Conservation (phyloP, 1,140 invertebrate genomes). For the Ruditapes philippinarum region DNA sequence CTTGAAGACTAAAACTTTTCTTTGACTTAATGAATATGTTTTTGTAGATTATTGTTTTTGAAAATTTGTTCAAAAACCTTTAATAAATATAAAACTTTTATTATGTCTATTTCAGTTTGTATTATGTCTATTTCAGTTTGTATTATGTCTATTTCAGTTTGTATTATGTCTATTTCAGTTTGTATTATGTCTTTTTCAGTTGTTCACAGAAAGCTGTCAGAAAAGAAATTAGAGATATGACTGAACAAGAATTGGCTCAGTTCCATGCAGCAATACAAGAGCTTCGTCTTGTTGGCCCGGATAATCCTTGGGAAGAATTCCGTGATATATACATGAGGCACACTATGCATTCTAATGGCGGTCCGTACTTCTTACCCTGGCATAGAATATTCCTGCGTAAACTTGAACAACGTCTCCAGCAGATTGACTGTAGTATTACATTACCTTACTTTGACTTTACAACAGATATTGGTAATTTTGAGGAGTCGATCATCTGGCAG, state of each 20-base stretch:
- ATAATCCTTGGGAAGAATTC: conserved; percentile 81
- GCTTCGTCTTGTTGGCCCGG: conserved; percentile 72
- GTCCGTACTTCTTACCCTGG: conserved; percentile 83
- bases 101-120: too few relatives aligned
- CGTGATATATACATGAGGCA: conserved; percentile 83
- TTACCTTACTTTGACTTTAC: conserved; percentile 85
- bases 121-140: too few relatives aligned
- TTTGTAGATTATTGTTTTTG: too few relatives aligned
- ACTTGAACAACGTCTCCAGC: conserved; percentile 81
- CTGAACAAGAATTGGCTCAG: conserved; percentile 75
- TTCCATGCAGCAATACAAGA: conserved; percentile 81
- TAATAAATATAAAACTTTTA: too few relatives aligned
- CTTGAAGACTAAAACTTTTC: too few relatives aligned
- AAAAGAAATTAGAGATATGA: conserved; percentile 83
- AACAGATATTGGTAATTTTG: conserved; percentile 83
- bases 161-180: too few relatives aligned
- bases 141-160: too few relatives aligned
- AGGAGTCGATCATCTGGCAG: conserved; percentile 83
- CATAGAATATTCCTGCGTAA: conserved; percentile 81
- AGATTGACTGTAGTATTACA: conserved; percentile 82
- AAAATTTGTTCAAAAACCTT: too few relatives aligned
- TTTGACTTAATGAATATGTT: too few relatives aligned
- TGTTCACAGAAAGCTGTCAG: conserved; percentile 77
- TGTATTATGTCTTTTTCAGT: too few relatives aligned
- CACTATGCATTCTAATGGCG: conserved; percentile 82